These are phyloP conservation scores for Pachyrhynchus sulphureomaculatus DNA, from an alignment of 1,140 invertebrate species.

Conservation along the genomic window DNA sequence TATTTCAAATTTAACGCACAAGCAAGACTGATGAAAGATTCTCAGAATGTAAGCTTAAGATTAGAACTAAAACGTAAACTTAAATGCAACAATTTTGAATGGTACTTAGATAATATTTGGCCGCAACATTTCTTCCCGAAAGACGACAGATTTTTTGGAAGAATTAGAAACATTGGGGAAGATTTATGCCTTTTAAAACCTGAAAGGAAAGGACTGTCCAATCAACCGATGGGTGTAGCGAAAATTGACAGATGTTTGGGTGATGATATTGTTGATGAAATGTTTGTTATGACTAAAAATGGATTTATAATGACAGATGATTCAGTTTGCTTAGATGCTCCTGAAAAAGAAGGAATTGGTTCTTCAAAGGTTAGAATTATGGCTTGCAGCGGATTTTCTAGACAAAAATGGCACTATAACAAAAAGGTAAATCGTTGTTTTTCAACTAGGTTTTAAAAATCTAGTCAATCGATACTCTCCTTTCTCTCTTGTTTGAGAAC, in stretches of 20 bases:
- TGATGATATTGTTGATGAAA: conserved; percentile 61
- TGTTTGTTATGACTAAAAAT: conserved; percentile 71
- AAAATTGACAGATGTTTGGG: conserved; percentile 57
- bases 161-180: conserved; percentile 58
- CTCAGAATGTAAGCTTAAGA: conserved; percentile 63
- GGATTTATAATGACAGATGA: conserved; percentile 73
- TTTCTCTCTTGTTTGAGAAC: too few relatives aligned
- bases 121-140: conserved; percentile 88
- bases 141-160: conserved; percentile 78
- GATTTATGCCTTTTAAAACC: conserved; percentile 65
- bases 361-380: conserved; percentile 64
- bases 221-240: conserved; percentile 66
- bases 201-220: conserved; percentile 56
- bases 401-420: conserved; percentile 68
- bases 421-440: conserved; percentile 48
- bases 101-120: conserved; percentile 95
- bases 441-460: too few relatives aligned
- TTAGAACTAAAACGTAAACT: conserved; percentile 58
- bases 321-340: conserved; percentile 69
- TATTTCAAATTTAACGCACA: conserved; percentile 79
- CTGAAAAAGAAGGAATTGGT: conserved; percentile 56
- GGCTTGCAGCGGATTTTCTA: conserved; percentile 61
- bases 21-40: conserved; percentile 54
- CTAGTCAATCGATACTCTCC: too few relatives aligned
- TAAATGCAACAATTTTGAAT: conserved; percentile 85